These are phyloP conservation scores for Orientallactaga sibirica DNA, from an alignment of 2,797 vertebrate genomes.

Conservation along the genomic window DNA sequence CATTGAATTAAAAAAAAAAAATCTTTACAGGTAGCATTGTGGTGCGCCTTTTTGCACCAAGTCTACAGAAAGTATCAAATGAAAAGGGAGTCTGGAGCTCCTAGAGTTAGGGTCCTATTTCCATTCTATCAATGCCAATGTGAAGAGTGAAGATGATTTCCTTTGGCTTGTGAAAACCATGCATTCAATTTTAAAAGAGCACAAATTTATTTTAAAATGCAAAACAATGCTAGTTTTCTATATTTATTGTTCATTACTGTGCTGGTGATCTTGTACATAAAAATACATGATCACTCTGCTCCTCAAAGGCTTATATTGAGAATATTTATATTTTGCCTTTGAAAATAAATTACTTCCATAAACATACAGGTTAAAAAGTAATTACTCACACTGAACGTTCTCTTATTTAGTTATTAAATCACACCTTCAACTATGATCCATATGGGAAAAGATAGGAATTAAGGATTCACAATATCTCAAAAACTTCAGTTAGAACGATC, in stretches of 20 bases:
- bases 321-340: slow-evolving; percentile 50
- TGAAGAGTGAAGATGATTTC: slow-evolving; percentile 16
- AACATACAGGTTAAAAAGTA: slow-evolving; percentile 61
- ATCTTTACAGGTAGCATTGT: neutral
- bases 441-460: neutral
- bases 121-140: slow-evolving; percentile 50
- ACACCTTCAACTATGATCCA: slow-evolving; percentile 8
- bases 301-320: slow-evolving; percentile 22
- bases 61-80: slow-evolving; percentile 2
- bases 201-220: slow-evolving; percentile 42
- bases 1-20: slow-evolving; percentile 56
- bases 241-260: neutral
- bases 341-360: slow-evolving; percentile 62
- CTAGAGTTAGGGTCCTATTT: neutral
- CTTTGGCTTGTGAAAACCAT: slow-evolving; percentile 62
- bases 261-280: neutral
- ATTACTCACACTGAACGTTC: slow-evolving; percentile 50
- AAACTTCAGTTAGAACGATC: slow-evolving; percentile 14
- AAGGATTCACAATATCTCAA: slow-evolving; percentile 17
- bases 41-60: slow-evolving; percentile 9
- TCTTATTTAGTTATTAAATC: slow-evolving; percentile 49
- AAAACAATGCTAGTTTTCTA: slow-evolving; percentile 42
- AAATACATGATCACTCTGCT: neutral
- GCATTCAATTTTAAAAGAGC: neutral
- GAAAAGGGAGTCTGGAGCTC: slow-evolving; percentile 11